Conservation (phyloP, 2,797 vertebrate genomes). For the Limnodromus scolopaceus region DNA sequence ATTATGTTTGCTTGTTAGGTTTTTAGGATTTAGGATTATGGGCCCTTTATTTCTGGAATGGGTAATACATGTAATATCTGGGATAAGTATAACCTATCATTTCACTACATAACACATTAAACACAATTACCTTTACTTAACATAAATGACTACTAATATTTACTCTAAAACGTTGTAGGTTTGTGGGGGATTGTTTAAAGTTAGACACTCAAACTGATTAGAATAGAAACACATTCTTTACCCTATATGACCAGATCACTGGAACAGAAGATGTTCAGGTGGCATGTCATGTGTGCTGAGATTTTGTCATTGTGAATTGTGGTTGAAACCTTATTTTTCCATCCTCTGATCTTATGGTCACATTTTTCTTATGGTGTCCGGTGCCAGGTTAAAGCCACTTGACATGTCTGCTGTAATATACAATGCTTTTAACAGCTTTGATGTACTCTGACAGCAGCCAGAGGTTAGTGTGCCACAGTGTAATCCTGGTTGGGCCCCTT, state of each 20-base stretch:
- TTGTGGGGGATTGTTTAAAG: neutral
- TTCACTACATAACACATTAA: neutral
- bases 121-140: neutral
- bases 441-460: neutral
- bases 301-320: neutral
- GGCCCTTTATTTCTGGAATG: neutral
- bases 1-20: neutral
- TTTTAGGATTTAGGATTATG: neutral
- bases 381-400: neutral
- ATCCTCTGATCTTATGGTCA: neutral
- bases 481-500: neutral
- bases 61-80: neutral
- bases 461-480: neutral
- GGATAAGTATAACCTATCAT: neutral
- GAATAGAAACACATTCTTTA: neutral
- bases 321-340: neutral
- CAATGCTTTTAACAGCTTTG: neutral
- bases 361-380: neutral
- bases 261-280: neutral
- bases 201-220: neutral
- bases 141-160: neutral
- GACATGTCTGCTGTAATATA: neutral
- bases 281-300: neutral
- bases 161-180: neutral
- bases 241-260: neutral